phyloP scores from a whole-genome alignment of 2,888 invertebrate species.

The Drosophila anomelani region DNA sequence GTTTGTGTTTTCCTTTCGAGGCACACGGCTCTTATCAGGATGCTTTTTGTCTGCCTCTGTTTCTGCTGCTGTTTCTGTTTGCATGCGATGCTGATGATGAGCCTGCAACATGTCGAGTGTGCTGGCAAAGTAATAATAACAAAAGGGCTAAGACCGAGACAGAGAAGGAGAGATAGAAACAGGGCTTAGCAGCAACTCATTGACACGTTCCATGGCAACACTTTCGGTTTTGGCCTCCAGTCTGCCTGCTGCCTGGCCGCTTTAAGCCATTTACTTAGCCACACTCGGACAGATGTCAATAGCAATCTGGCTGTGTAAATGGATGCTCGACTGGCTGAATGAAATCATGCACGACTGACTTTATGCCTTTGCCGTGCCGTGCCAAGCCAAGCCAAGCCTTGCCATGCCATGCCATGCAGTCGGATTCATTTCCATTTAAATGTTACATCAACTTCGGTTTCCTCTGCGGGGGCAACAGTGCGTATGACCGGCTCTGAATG shows the following conservation, averaged over 20 bases:
- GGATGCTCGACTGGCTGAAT: conserved; percentile 38
- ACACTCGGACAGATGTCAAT: conserved; percentile 62
- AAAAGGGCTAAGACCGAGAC: conserved; percentile 33
- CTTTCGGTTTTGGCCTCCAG: conserved; percentile 50
- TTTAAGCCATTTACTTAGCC: conserved; percentile 60
- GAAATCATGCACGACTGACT: conserved; percentile 46
- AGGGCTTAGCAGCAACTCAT: conserved; percentile 72
- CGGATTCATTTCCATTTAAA: conserved; percentile 45
- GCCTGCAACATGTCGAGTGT: conserved; percentile 52
- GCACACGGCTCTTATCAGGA: conserved; percentile 39
- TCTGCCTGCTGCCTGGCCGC: conserved; percentile 18
- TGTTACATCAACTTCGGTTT: conserved; percentile 17
- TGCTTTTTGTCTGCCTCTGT: conserved; percentile 26
- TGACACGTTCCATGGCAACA: conserved; percentile 72
- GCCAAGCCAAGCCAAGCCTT: background rate
- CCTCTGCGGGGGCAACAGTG: conserved; percentile 60
- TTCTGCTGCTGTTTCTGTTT: conserved; percentile 23
- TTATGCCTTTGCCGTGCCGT: conserved; percentile 39
- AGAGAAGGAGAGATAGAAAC: background rate
- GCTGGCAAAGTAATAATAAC: conserved; percentile 52
- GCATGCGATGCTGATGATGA: conserved; percentile 44
- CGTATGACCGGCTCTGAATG: conserved; percentile 66
- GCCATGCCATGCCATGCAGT: background rate
- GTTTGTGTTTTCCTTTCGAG: conserved; percentile 49
- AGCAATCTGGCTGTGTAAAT: conserved; percentile 43